Conservation (phyloP, 1,140 invertebrate species). For the Coenobita brevimanus region DNA sequence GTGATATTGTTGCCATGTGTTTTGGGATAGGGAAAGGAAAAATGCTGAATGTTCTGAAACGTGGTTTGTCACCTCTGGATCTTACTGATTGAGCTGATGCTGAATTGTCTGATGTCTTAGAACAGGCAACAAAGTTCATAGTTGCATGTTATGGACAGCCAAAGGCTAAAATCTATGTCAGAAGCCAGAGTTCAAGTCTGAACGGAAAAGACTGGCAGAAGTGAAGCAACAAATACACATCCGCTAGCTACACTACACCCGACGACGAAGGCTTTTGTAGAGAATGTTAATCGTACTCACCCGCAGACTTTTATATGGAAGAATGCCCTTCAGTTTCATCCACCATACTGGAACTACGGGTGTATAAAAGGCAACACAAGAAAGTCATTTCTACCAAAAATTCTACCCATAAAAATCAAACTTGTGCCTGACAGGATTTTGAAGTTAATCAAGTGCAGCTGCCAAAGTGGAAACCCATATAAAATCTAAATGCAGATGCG, state of each 20-base stretch:
- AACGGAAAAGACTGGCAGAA: conserved; percentile 20
- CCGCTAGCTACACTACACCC: conserved; percentile 9
- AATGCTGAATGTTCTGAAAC: conserved; percentile 21
- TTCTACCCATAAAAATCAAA: no score
- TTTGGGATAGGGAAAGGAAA: no score
- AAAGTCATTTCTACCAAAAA: conserved; percentile 30
- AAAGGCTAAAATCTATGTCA: conserved; percentile 34
- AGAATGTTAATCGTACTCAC: no score
- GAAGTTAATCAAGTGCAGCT: no score
- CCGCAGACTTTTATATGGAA: no score
- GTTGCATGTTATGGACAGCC: conserved; percentile 34
- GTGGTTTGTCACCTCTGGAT: conserved; percentile 15
- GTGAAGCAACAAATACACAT: conserved; percentile 34
- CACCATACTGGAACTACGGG: conserved; percentile 3
- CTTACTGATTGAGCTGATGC: conserved; percentile 9
- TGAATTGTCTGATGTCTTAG: no score
- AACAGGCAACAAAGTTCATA: conserved; percentile 26
- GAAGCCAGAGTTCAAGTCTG: conserved; percentile 19
- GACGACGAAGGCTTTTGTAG: conserved; percentile 20
- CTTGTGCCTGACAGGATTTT: no score
- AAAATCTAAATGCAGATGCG: conserved; percentile 4
- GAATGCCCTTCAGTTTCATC: no score
- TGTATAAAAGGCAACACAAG: not conserved
- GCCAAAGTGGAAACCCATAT: conserved; percentile 14
- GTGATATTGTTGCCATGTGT: no score